phyloP scores from a whole-genome alignment of 2,888 invertebrate species.

The Drosophila lacicola region DNA sequence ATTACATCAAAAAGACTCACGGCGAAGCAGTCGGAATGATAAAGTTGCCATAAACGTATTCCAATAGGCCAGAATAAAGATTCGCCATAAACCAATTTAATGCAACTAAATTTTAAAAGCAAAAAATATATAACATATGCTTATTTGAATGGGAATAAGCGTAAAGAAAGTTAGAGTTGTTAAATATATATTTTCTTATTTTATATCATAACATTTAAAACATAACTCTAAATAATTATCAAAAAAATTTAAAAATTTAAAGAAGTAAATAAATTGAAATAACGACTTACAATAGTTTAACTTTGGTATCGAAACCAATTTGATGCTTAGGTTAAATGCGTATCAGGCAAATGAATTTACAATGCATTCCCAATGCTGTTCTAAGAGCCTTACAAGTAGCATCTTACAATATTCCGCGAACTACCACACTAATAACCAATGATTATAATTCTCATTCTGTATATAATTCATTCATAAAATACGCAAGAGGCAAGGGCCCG shows the following conservation, averaged over 20 bases:
- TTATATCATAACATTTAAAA: neutral
- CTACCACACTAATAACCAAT: constrained; percentile 42
- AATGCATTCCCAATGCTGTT: neutral
- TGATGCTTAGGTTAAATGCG: neutral
- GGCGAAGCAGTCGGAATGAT: constrained; percentile 19
- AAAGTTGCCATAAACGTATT: constrained; percentile 19
- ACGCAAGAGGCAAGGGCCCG: constrained; percentile 28
- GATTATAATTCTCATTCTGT: constrained; percentile 39
- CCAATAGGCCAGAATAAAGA: constrained; percentile 1
- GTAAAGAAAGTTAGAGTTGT: no score
- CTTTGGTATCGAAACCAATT: neutral
- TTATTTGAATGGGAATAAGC: no score
- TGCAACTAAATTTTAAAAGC: neutral
- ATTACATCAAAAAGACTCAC: constrained; percentile 59
- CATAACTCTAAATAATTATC: no score
- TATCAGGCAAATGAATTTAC: neutral
- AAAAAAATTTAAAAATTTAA: no score
- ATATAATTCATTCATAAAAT: constrained; percentile 72
- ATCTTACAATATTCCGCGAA: neutral
- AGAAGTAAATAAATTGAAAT: no score
- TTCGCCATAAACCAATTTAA: neutral
- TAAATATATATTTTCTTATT: neutral
- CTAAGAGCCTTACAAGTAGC: neutral
- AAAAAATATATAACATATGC: neutral
- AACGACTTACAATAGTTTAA: neutral